phyloP scores from a whole-genome alignment of 2,888 invertebrate species.

The Hydroisotoma schaefferi region DNA sequence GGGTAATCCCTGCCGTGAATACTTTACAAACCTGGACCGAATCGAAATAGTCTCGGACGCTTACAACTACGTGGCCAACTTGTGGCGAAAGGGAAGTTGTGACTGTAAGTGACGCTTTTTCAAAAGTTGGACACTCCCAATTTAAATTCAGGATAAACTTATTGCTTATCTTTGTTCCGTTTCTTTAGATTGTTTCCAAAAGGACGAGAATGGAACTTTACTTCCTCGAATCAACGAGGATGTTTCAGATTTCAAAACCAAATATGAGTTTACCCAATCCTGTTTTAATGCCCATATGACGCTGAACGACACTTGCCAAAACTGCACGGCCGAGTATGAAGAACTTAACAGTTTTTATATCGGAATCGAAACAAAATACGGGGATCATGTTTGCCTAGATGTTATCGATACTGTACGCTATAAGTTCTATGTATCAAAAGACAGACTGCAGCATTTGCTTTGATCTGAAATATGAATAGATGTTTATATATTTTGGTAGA shows the following conservation, averaged over 20 bases:
- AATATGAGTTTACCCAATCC: slow-evolving; percentile 39
- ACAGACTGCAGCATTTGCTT: not conserved
- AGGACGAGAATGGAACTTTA: slow-evolving; percentile 54
- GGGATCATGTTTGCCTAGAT: slow-evolving; percentile 64
- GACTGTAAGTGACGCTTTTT: slow-evolving; percentile 62
- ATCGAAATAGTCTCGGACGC: slow-evolving; percentile 61
- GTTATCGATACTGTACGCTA: slow-evolving; percentile 63
- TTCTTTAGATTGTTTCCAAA: slow-evolving; percentile 60
- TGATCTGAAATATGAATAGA: slow-evolving; percentile 7
- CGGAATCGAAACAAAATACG: slow-evolving; percentile 59
- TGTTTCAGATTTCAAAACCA: slow-evolving; percentile 54
- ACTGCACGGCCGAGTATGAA: slow-evolving; percentile 59
- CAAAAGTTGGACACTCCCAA: too few species aligned
- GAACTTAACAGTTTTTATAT: slow-evolving; percentile 60
- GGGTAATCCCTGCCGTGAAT: slow-evolving; percentile 56
- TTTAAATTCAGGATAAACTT: slow-evolving; percentile 17
- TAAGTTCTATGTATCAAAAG: slow-evolving; percentile 1
- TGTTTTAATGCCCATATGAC: slow-evolving; percentile 42
- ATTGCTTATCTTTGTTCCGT: not conserved
- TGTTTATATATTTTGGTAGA: slow-evolving; percentile 54
- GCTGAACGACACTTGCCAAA: slow-evolving; percentile 54
- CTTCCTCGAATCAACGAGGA: slow-evolving; percentile 55
- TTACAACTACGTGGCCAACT: slow-evolving; percentile 52
- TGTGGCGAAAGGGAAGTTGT: slow-evolving; percentile 58
- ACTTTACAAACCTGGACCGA: slow-evolving; percentile 62